phyloP scores from a whole-genome alignment of 2,797 vertebrate species.

The Petrocephalus sullivani region DNA sequence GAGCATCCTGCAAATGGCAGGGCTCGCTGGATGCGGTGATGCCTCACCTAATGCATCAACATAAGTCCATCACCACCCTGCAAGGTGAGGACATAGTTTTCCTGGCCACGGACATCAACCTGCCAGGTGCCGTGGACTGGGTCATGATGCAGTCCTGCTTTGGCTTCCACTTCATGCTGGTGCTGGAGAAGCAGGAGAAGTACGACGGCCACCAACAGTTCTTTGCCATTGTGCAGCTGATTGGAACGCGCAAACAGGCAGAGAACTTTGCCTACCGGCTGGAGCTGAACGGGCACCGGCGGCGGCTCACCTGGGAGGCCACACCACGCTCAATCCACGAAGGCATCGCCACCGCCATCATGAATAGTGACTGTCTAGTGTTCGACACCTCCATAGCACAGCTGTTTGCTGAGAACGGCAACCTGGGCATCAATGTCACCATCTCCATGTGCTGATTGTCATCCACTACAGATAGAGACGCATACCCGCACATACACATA shows the following conservation, averaged over 20 bases:
- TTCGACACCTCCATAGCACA: constrained; percentile 93
- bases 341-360: constrained; percentile 87
- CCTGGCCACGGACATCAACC: constrained; percentile 95
- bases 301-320: constrained; percentile 91
- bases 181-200: constrained; percentile 91
- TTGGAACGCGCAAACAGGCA: constrained; percentile 87
- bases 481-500: constrained; percentile 17
- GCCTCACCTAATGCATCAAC: constrained; percentile 97
- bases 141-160: constrained; percentile 99
- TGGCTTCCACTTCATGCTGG: constrained; percentile 94
- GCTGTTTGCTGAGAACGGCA: constrained; percentile 89
- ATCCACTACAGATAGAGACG: constrained; percentile 41
- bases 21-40: constrained; percentile 94
- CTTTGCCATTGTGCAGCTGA: constrained; percentile 90
- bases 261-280: constrained; percentile 90
- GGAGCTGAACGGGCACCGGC: constrained; percentile 84
- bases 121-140: constrained; percentile 96
- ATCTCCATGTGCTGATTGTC: constrained; percentile 86
- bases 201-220: constrained; percentile 91
- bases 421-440: constrained; percentile 91
- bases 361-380: constrained; percentile 92
- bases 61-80: constrained; percentile 94
- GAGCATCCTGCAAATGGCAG: constrained; percentile 96
- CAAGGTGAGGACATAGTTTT: constrained; percentile 98
- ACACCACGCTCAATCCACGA: constrained; percentile 89